These are phyloP conservation scores for Boulengeromyrus knoepffleri DNA, from an alignment of 2,113 vertebrate species.

Conservation along the genomic window DNA sequence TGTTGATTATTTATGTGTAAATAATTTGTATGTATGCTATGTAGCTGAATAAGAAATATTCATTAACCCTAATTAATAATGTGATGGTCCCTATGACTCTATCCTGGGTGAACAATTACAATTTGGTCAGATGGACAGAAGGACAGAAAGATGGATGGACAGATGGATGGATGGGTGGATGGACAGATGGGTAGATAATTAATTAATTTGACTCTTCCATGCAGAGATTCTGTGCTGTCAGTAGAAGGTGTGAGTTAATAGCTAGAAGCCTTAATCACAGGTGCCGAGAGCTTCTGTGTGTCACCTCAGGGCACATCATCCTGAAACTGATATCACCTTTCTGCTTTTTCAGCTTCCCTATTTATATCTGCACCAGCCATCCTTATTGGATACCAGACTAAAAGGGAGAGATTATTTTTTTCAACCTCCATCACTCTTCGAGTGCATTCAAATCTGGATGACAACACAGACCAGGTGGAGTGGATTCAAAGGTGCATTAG, in stretches of 20 bases:
- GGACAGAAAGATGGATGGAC: background rate
- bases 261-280: background rate
- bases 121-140: background rate
- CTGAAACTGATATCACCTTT: background rate
- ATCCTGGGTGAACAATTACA: background rate
- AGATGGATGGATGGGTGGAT: background rate
- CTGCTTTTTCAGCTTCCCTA: background rate
- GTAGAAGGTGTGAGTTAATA: background rate
- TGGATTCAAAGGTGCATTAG: background rate
- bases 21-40: background rate
- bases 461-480: background rate
- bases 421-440: background rate
- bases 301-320: background rate
- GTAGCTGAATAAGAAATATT: background rate
- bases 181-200: background rate
- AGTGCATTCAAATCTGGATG: conserved; percentile 8
- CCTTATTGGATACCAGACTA: background rate
- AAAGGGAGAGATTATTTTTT: conserved; percentile 8
- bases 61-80: background rate
- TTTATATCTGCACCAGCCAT: background rate
- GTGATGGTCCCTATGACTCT: background rate
- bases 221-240: background rate
- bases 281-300: background rate
- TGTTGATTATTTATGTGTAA: background rate
- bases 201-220: background rate